Conservation (phyloP, 2,888 invertebrate genomes). For the Empis livida region DNA sequence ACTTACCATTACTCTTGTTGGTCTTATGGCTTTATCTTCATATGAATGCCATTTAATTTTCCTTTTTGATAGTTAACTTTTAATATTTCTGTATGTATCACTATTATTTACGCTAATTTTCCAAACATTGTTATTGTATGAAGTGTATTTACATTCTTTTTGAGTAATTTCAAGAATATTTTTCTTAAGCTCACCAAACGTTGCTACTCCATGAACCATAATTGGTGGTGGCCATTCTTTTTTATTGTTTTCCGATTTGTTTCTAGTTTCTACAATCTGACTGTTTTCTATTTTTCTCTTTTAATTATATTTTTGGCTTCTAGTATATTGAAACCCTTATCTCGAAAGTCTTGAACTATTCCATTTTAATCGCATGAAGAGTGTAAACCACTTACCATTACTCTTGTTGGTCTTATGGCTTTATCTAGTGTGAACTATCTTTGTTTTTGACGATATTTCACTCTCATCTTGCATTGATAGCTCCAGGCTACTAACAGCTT, state of each 20-base stretch:
- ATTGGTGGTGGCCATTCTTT: not conserved
- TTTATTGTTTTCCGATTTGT: not conserved
- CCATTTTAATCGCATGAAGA: too few species aligned
- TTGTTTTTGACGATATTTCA: too few species aligned
- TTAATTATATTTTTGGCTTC: not conserved
- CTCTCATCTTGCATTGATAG: too few species aligned
- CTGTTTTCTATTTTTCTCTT: not conserved
- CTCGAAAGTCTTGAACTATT: not conserved
- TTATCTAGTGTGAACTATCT: not conserved
- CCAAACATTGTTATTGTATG: not conserved
- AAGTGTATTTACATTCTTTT: not conserved
- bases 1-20: not conserved
- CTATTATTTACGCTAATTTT: not conserved
- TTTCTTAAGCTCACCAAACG: not conserved
- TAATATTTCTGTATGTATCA: not conserved
- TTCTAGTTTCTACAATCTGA: not conserved
- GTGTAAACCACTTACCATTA: too few species aligned
- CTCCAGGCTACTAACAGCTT: too few species aligned
- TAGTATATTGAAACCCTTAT: not conserved
- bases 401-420: not conserved
- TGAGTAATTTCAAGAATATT: not conserved
- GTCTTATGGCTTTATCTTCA: conserved; percentile 1
- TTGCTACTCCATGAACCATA: not conserved
- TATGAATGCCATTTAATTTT: conserved; percentile 1
- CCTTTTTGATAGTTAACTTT: not conserved